A percentile compares a stretch with the other conserved stretches of the same genome.
Evolutionary conservation across 2,888 invertebrate species (phyloP).

Genomic region (Sialis fuliginosa): DNA sequence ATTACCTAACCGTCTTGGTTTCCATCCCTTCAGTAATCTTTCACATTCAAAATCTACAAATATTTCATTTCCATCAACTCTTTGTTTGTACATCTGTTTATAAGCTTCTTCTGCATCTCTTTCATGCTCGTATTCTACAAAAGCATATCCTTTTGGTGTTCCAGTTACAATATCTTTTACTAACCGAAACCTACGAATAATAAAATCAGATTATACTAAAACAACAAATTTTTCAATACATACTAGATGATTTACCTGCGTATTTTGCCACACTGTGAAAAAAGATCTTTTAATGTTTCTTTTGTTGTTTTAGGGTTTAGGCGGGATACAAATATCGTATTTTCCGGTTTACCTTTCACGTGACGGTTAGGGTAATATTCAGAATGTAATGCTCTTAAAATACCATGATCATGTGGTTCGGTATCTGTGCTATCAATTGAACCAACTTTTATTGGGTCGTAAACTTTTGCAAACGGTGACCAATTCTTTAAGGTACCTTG

Average conservation of each 20-base stretch:
- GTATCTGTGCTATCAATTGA: slow-evolving; percentile 78
- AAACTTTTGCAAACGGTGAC: slow-evolving; percentile 38
- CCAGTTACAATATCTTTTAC: slow-evolving; percentile 72
- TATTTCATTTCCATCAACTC: slow-evolving; percentile 48
- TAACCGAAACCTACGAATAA: slow-evolving; percentile 31
- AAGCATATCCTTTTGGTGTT: slow-evolving; percentile 65
- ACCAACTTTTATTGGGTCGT: slow-evolving; percentile 67
- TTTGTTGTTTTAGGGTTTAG: slow-evolving; percentile 48
- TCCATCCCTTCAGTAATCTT: slow-evolving; percentile 57
- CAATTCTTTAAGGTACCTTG: slow-evolving; percentile 18
- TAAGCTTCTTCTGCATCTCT: slow-evolving; percentile 42
- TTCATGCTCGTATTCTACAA: slow-evolving; percentile 57
- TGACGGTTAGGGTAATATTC: slow-evolving; percentile 45
- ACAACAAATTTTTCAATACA: too few relatives aligned
- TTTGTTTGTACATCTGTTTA: slow-evolving; percentile 34
- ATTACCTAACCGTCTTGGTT: slow-evolving; percentile 47
- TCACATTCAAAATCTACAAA: slow-evolving; percentile 65
- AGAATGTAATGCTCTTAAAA: slow-evolving; percentile 50
- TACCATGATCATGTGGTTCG: slow-evolving; percentile 62
- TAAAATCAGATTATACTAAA: too few relatives aligned
- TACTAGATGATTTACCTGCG: slow-evolving; percentile 1
- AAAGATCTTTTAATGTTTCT: slow-evolving; percentile 34
- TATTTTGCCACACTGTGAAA: slow-evolving; percentile 47
- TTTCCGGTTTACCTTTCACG: slow-evolving; percentile 47
- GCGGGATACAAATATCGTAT: slow-evolving; percentile 58